Base-by-base conservation (phyloP, 2,113 vertebrate species). In the Ammodytes marinus region DNA sequence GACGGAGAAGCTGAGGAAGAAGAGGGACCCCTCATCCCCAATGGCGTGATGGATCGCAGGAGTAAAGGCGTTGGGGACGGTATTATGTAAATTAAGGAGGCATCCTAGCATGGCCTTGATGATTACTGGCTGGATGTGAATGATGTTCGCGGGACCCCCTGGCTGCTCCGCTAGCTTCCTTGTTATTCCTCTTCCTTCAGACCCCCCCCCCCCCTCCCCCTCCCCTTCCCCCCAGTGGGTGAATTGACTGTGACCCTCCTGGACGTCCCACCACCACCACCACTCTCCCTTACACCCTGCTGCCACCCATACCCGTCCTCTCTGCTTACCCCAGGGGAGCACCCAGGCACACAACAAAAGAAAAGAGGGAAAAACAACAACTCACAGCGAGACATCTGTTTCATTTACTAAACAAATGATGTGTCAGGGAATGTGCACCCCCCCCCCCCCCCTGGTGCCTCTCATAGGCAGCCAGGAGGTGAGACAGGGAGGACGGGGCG, bases 131-230 rank as follows among this genome's bases (percentile, higher is more conserved):
- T 93, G 94, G 95, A 95, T 94, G 95, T 92, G 96, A 97, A 94
- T 96, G 92, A 94, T 95, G 94, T 90, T 92, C 92, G 90, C 74
- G 88, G 90, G 93, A 97, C 97, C 27, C 96, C 96, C 90, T 95
- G 96, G 94, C 95, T 27, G 84, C 93, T 90, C 87, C 64, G 43
- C 83, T 53, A 89, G 89, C 89, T 27, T 95, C 91, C 96, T 96
- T 97, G 95, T 97, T 97, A 97, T 96, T 97, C 95, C 95, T 94
- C 94, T 96, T 96, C 95, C 95, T 96, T 96, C 93, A 93, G 97
- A 95, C 96, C 92, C 95, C 95, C 65, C 95, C 96, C 95, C n/a
- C n/a, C 96, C 92, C 95, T 95, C 65, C 95, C 96, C 95, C 27
- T 27, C 27, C 27, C 27, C 27, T 2, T 27, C 27, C 2, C 27